phyloP scores from a whole-genome alignment of 2,113 vertebrate species.

The Athene cunicularia region DNA sequence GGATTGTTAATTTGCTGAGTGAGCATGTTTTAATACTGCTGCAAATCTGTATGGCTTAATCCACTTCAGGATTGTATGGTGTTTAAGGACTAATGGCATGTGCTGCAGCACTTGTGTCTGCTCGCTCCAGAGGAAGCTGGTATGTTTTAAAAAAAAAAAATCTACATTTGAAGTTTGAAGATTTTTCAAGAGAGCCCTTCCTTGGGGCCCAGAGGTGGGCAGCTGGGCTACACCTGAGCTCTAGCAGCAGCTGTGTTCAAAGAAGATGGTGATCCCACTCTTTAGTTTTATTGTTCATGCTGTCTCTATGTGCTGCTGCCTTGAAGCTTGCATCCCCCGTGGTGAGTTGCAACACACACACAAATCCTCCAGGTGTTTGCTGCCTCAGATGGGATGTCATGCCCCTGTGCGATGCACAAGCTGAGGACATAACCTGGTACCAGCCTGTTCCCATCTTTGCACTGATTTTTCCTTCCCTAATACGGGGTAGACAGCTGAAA shows the following conservation, averaged over 20 bases:
- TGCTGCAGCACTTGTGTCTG: background rate
- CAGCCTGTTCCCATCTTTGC: background rate
- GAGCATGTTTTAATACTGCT: background rate
- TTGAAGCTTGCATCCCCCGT: background rate
- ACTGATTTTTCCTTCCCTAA: background rate
- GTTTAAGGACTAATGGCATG: background rate
- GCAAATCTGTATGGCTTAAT: background rate
- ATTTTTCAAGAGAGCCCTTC: background rate
- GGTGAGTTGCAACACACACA: background rate
- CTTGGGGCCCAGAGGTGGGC: background rate
- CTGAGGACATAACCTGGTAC: background rate
- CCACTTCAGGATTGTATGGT: background rate
- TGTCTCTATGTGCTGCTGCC: background rate
- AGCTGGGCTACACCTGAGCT: accelerated
- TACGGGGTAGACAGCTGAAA: background rate
- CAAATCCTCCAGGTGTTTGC: background rate
- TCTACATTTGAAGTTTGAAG: background rate
- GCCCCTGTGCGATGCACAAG: accelerated
- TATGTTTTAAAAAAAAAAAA: background rate
- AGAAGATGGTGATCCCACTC: background rate
- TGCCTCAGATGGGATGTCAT: background rate
- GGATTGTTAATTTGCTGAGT: background rate
- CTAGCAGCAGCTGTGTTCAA: accelerated
- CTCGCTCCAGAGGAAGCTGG: background rate
- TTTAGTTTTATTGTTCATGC: background rate